Evolutionary conservation across 2,888 invertebrate genomes (phyloP), one percentile per base, ranked within the genome.

Genomic region (Ochropleura leucogaster): DNA sequence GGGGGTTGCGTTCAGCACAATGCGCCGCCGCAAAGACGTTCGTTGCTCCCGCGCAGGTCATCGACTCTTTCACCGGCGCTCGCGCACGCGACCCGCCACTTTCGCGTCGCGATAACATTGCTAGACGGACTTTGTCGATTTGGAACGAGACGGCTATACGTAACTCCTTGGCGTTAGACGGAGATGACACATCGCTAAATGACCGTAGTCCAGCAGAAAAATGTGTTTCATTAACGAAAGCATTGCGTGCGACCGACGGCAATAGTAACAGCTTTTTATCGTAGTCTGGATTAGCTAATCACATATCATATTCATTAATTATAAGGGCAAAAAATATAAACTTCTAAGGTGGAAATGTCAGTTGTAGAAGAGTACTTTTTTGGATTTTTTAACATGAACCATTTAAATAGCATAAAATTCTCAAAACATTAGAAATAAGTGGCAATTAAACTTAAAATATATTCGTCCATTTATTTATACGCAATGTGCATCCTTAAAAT

Each of bases 21-120:
- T 91, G 91, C 90, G 89, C 91, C 87, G 83, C 87, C 84, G 95
- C 96, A 96, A 96, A 96, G 96, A 95, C 96, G 96, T 96, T 96
- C 96, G 95, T 95, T 96, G 96, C 95, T 92, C 96, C 95, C 94
- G 95, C 94, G 91, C 92, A 92, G 96, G 95, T 95, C 96, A 92
- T 90, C 92, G 95, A 95, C 95, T 95, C 96, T 95, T 95, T 96
- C 96, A 94, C 95, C 94, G 92, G 90, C 92, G 92, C 90, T 85
- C 86, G 93, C 92, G 93, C 95, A 93, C 94, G 94, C 94, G 94
- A 93, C 94, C 91, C 86, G 89, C 89, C 92, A 94, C 95, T 96
- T 96, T 96, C 96, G 95, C 94, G 93, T 83, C 85, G 88, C 93
- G 94, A 94, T 94, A 94, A 92, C 93, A 91, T 87, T 87, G 82